Percentiles rank a stretch among this genome's conserved stretches.
Conservation (phyloP, 2,797 vertebrate species). For the Pantherophis vulpinus region DNA sequence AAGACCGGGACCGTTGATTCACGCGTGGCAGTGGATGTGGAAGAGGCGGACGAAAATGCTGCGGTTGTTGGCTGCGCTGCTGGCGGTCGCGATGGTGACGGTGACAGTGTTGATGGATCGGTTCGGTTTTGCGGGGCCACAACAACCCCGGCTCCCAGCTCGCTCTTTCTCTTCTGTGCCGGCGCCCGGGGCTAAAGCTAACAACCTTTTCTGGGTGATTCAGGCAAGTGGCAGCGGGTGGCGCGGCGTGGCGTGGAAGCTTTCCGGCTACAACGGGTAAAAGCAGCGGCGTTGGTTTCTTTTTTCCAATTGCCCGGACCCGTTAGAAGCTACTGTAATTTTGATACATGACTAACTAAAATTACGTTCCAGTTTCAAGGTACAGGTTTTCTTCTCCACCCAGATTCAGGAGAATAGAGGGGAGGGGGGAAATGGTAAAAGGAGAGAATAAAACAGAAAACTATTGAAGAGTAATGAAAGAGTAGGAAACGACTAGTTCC, state of each 20-base stretch:
- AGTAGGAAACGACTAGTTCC: background rate
- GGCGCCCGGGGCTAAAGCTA: slow-evolving; percentile 70
- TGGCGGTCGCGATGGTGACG: slow-evolving; percentile 40
- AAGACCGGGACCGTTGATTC: background rate
- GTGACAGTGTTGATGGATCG: slow-evolving; percentile 57
- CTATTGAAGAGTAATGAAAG: background rate
- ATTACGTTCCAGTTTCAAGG: background rate
- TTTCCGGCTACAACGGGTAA: background rate
- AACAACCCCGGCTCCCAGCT: background rate
- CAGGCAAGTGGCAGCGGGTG: slow-evolving; percentile 76
- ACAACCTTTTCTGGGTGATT: slow-evolving; percentile 88
- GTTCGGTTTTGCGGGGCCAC: slow-evolving; percentile 37
- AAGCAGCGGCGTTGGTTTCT: background rate
- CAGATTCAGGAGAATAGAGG: background rate
- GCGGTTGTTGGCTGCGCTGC: slow-evolving; percentile 53
- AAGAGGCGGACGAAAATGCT: slow-evolving; percentile 36
- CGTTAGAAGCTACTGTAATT: background rate
- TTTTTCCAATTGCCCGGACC: background rate
- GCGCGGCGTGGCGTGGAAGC: too few relatives aligned
- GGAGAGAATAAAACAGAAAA: background rate
- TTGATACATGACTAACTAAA: background rate
- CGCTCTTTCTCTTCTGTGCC: slow-evolving; percentile 34
- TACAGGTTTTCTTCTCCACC: background rate
- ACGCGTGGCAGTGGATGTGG: background rate
- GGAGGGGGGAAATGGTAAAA: rapidly evolving